These are phyloP conservation scores for Nasua narica DNA, from an alignment of 2,797 vertebrate genomes.

Conservation along the genomic window DNA sequence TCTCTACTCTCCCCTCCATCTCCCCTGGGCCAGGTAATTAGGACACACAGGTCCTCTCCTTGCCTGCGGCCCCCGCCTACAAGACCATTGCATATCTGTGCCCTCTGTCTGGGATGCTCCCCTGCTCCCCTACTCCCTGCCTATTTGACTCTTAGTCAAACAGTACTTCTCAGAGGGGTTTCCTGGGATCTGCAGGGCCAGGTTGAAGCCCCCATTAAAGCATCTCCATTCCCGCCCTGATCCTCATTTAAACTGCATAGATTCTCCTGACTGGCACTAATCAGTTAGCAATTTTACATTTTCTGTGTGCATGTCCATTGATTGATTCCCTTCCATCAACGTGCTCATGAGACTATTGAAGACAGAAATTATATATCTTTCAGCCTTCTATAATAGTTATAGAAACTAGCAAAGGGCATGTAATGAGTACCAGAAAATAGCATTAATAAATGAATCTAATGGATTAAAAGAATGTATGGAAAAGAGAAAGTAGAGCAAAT, in stretches of 20 bases:
- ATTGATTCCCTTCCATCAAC: background rate
- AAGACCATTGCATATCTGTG: background rate
- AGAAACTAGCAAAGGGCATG: background rate
- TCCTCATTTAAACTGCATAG: background rate
- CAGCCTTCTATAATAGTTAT: background rate
- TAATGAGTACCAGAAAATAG: background rate
- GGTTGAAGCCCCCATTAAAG: background rate
- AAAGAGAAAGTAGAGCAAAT: background rate
- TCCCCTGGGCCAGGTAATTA: too few relatives aligned
- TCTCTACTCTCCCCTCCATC: background rate
- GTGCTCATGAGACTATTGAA: background rate
- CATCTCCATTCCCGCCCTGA: fast-evolving
- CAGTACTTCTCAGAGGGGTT: background rate
- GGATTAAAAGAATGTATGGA: background rate
- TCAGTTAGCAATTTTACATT: background rate
- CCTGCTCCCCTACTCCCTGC: background rate
- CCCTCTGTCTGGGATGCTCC: background rate
- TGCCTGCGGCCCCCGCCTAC: background rate
- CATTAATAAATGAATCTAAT: background rate
- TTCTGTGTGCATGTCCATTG: background rate
- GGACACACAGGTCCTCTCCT: background rate
- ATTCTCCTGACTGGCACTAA: background rate
- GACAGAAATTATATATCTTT: background rate
- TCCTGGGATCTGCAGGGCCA: background rate
- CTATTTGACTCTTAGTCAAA: background rate